Percentiles rank a stretch among this genome's conserved stretches.
These are phyloP conservation scores for Anoncus sp. DNA, from an alignment of 2,888 invertebrate genomes.

Conservation along the genomic window DNA sequence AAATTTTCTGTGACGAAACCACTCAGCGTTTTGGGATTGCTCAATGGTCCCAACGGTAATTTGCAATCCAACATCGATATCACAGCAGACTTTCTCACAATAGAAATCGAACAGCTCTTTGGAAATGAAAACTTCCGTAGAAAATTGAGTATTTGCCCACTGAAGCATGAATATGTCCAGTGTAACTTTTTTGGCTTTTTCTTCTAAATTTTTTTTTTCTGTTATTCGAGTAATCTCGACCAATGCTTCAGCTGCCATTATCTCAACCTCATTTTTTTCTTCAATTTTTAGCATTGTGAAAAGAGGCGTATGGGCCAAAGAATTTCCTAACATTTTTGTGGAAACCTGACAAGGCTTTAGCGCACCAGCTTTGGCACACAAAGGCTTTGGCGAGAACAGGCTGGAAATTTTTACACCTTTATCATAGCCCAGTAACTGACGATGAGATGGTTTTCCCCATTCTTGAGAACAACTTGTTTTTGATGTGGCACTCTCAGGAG, in stretches of 20 bases:
- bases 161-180: conserved; percentile 41
- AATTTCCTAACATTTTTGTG: conserved; percentile 24
- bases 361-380: conserved; percentile 23
- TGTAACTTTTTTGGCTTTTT: background rate
- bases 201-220: conserved; percentile 24
- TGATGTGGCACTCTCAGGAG: conserved; percentile 55
- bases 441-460: conserved; percentile 63
- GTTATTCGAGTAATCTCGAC: conserved; percentile 46
- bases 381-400: conserved; percentile 49
- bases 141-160: background rate
- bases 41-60: conserved; percentile 31
- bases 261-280: conserved; percentile 58
- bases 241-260: conserved; percentile 61
- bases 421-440: conserved; percentile 59
- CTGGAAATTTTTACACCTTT: conserved; percentile 56
- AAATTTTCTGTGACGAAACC: conserved; percentile 51
- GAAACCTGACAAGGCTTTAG: conserved; percentile 2
- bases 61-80: conserved; percentile 47
- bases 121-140: background rate
- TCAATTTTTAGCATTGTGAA: conserved; percentile 56
- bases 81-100: conserved; percentile 8
- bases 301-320: conserved; percentile 49
- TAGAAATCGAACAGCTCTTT: background rate
- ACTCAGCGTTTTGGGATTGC: background rate
- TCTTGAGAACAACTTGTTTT: conserved; percentile 61